A percentile compares a stretch with the other conserved stretches of the same genome.
phyloP scores from a whole-genome alignment of 2,113 vertebrate genomes.

The Heteronetta atricapilla region DNA sequence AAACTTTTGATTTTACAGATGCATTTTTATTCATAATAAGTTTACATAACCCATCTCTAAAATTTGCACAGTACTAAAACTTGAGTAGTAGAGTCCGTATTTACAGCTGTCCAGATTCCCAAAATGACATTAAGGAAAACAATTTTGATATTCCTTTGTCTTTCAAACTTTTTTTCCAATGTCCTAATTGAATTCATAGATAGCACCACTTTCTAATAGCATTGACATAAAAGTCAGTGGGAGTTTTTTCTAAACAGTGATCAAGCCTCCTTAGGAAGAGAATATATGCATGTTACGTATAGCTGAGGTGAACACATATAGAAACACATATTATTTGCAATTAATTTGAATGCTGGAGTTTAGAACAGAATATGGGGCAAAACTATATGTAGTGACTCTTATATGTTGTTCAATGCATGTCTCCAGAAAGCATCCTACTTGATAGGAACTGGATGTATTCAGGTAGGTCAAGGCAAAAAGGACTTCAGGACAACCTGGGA shows the following conservation, averaged over 20 bases:
- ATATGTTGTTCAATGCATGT: neutral
- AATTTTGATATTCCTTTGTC: neutral
- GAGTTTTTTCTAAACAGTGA: neutral
- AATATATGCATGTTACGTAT: fast-evolving
- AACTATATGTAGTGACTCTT: neutral
- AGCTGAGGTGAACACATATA: neutral
- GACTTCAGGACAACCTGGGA: neutral
- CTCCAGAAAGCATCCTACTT: neutral
- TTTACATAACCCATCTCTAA: neutral
- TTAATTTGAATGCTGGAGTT: neutral
- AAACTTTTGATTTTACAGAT: neutral
- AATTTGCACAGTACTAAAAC: neutral
- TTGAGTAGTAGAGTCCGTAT: neutral
- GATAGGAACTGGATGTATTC: neutral
- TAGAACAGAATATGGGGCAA: neutral
- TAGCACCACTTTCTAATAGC: neutral
- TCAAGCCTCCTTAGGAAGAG: neutral
- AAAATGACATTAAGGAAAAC: neutral
- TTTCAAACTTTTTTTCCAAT: neutral
- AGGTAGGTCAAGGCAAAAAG: neutral
- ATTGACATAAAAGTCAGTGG: neutral
- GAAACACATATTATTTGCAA: neutral
- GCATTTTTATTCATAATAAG: neutral
- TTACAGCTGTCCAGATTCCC: neutral
- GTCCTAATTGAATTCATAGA: neutral